Evolutionary conservation across 1,140 invertebrate genomes (phyloP).

Genomic region (Lepidurus arcticus): DNA sequence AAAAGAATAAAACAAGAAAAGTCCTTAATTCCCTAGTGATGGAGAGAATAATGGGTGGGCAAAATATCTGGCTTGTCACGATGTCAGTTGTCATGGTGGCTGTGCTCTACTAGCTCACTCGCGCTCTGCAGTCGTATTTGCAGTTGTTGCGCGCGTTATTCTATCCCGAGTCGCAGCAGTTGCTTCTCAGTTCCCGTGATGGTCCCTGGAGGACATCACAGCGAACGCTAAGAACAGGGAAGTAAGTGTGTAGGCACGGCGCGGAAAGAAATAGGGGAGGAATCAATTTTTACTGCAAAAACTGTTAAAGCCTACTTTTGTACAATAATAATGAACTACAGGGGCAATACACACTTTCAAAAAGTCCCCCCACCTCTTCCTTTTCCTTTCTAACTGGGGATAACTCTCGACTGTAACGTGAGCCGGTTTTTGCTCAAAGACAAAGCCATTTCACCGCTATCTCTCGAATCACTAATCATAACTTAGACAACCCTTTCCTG

Average conservation of each 20-base stretch:
- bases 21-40: not conserved
- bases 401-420: not conserved
- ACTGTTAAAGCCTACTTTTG: too few species aligned
- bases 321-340: too few species aligned
- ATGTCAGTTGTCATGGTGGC: conserved; percentile 21
- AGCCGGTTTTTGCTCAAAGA: not conserved
- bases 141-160: conserved; percentile 5
- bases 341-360: too few species aligned
- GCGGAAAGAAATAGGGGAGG: not conserved
- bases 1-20: too few species aligned
- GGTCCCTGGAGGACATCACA: conserved; percentile 6
- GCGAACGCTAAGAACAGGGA: not conserved
- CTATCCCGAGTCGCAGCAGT: not conserved
- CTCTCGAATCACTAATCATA: not conserved
- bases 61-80: not conserved
- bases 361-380: not conserved
- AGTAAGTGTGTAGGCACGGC: not conserved
- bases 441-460: too few species aligned
- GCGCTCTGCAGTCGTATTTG: not conserved
- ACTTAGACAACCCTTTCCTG: not conserved
- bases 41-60: not conserved
- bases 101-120: not conserved
- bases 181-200: not conserved
- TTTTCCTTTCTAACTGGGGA: not conserved
- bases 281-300: not conserved